Conservation (phyloP, 2,797 vertebrate genomes). For the Neosalanx taihuensis region DNA sequence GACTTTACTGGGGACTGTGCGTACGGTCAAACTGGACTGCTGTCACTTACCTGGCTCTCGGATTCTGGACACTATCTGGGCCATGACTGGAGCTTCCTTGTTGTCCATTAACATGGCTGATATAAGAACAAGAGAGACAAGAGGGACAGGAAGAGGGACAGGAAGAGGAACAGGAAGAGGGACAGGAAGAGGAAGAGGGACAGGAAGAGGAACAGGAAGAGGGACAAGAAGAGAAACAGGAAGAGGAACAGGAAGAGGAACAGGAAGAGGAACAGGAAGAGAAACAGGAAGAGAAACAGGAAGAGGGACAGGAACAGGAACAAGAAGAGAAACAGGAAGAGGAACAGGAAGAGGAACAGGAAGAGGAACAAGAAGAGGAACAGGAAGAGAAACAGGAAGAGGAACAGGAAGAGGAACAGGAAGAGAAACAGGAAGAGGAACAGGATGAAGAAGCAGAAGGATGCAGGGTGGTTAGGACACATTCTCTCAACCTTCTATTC, state of each 20-base stretch:
- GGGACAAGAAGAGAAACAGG: too few species aligned
- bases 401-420: too few species aligned
- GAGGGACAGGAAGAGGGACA: neutral
- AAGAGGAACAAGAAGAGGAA: too few species aligned
- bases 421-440: too few species aligned
- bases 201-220: too few species aligned
- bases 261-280: neutral
- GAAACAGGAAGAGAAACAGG: neutral
- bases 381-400: too few species aligned
- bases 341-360: too few species aligned
- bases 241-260: too few species aligned
- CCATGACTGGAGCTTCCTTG: conserved; percentile 73
- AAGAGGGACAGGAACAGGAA: neutral
- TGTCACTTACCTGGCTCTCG: conserved; percentile 83
- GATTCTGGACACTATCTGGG: conserved; percentile 78
- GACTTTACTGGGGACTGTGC: too few species aligned
- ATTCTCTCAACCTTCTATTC: neutral
- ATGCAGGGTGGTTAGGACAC: neutral
- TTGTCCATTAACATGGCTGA: conserved; percentile 71
- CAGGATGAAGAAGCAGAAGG: neutral
- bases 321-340: neutral
- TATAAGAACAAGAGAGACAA: conserved; percentile 26
- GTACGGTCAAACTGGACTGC: neutral
- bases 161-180: too few species aligned
- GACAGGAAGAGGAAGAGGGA: too few species aligned